Base-by-base conservation (phyloP, 23 tunicate species). In the Styela plicata region DNA sequence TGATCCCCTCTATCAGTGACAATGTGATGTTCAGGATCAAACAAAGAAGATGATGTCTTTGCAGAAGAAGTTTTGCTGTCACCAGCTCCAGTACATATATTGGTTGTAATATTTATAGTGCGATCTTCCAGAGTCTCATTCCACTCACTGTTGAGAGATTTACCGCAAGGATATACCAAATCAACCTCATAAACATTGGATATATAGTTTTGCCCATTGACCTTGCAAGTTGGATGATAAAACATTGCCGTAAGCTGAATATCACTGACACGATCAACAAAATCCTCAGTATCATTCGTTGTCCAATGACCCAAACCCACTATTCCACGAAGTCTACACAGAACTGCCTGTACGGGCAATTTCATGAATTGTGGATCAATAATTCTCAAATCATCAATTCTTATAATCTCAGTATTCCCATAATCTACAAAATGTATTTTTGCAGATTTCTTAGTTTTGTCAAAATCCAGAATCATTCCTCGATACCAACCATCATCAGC, bases 381-480 rank as follows among this genome's bases (percentile, higher is more conserved):
- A 24, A 70, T 64, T 17, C 82, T 76, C 26, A 91, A 69, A 27
- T 83, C 82, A 17, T 52, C 1, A 31, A 83, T 10, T 23, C 63
- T 23, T 28, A 91, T 64, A 23, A 33, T 35, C 63, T 91, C 87
- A 3, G 34, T 31, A 69, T 86, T 86, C 2, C 97, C 97, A 73
- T 86, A 91, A 69, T 91, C 97, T 34, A 91, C 87, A 82, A 91
- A 91, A 31, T 66, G 69, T 37, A 91, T 90, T n/a, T 18, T 52
- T 0, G 84, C 83, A 36, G 64, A 23, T 22, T 17, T 13, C 22
- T 44, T n/a, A 26, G 33, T 63, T 0, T 63, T 74, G 25, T 75
- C 81, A 29, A 63, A 30, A 0, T 36, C 31, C 21, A 33, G 69
- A 30, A 86, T 83, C 17, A 65, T 32, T 17, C 88, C 97, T 79